Percentiles rank a stretch among this genome's conserved stretches.
Evolutionary conservation across 2,113 vertebrate genomes (phyloP).

Genomic region (Herpetotheres cachinnans): DNA sequence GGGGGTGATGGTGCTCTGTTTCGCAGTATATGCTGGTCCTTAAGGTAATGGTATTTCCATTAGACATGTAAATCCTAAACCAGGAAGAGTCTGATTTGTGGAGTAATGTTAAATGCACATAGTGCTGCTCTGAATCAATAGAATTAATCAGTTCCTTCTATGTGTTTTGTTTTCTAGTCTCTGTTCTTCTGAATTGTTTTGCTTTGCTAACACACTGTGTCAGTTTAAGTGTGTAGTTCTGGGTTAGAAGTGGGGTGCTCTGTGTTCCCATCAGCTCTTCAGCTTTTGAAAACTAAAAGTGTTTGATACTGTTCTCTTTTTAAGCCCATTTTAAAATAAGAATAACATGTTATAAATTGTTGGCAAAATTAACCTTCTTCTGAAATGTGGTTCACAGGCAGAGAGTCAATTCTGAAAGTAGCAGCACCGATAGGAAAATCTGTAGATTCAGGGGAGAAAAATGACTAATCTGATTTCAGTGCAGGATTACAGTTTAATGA

Average conservation of each 20-base stretch:
- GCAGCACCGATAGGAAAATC: neutral
- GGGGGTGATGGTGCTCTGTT: neutral
- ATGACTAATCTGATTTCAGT: neutral
- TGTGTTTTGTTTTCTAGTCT: neutral
- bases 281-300: neutral
- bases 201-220: neutral
- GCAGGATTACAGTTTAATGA: neutral
- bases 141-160: neutral
- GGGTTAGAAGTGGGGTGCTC: neutral
- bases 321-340: neutral
- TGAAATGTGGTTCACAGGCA: neutral
- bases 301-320: neutral
- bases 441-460: neutral
- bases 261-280: neutral
- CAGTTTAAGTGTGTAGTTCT: neutral
- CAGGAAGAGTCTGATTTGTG: neutral
- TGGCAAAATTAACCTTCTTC: neutral
- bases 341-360: neutral
- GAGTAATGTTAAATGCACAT: neutral
- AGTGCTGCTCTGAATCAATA: neutral
- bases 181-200: conserved; percentile 1
- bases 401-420: neutral
- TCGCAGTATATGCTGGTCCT: neutral
- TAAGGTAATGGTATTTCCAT: neutral
- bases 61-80: neutral